Percentiles rank a stretch among this genome's conserved stretches.
Conservation (phyloP, 2,113 vertebrate genomes). For the Pandion haliaetus region DNA sequence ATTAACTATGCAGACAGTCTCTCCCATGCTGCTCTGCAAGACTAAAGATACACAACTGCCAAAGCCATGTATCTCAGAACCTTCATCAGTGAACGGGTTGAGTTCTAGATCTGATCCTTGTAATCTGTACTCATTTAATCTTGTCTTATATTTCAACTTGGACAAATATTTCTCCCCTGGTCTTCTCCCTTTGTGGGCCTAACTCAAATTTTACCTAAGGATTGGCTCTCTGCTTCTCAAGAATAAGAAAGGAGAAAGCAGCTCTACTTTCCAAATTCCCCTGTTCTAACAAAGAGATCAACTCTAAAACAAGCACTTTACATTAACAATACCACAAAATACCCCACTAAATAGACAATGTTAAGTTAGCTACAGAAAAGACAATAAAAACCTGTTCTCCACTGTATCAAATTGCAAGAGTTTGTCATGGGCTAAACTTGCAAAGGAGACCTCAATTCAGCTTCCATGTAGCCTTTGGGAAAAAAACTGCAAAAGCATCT, state of each 20-base stretch:
- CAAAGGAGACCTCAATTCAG: neutral
- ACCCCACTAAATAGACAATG: neutral
- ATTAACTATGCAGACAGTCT: neutral
- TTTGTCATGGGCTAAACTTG: neutral
- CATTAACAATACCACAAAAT: neutral
- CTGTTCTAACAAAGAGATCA: neutral
- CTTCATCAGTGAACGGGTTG: neutral
- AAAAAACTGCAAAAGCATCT: neutral
- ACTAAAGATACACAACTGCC: neutral
- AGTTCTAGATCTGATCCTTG: neutral
- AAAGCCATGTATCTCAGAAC: neutral
- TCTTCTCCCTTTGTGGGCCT: neutral
- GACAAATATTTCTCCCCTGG: neutral
- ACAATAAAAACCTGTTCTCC: neutral
- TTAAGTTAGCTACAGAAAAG: neutral
- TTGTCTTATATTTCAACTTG: neutral
- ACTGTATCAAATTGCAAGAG: neutral
- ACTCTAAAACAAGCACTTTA: neutral
- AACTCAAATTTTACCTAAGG: neutral
- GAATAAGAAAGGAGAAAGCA: neutral
- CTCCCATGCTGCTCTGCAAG: neutral
- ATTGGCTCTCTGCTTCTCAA: neutral
- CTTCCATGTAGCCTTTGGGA: neutral
- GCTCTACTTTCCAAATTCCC: neutral
- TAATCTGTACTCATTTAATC: neutral